Percentiles rank a stretch among this genome's conserved stretches.
These are phyloP conservation scores for Periparus ater DNA, from an alignment of 2,797 vertebrate species.

Conservation along the genomic window DNA sequence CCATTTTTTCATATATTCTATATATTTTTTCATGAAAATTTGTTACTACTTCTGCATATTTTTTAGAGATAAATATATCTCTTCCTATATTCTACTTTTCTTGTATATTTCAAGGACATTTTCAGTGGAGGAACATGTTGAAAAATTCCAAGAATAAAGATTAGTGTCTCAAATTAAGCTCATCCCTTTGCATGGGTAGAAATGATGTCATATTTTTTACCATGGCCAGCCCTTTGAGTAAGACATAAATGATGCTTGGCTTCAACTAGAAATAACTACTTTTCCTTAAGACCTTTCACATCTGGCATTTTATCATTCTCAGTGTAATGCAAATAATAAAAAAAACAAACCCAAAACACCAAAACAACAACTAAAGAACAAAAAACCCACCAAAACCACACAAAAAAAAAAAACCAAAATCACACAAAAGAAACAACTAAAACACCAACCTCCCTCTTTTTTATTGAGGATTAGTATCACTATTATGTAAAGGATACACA, in stretches of 20 bases:
- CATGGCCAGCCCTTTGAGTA: not conserved
- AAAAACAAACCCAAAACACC: not conserved
- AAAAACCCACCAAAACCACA: no score
- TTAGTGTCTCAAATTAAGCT: not conserved
- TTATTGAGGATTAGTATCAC: not conserved
- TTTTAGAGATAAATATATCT: not conserved
- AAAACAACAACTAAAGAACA: not conserved
- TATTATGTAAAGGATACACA: not conserved
- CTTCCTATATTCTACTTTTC: not conserved
- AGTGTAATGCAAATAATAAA: not conserved
- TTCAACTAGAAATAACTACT: not conserved
- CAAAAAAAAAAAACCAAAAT: not conserved
- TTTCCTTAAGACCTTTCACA: not conserved
- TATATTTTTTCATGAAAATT: not conserved
- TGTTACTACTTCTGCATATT: not conserved
- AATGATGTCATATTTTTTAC: not conserved
- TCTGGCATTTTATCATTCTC: not conserved
- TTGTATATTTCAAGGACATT: not conserved
- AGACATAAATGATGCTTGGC: not conserved
- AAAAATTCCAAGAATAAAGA: not conserved
- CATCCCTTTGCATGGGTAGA: not conserved
- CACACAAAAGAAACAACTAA: not conserved
- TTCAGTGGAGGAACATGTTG: accelerated
- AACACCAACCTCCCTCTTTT: not conserved
- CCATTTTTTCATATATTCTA: no score